Percentiles rank a stretch among this genome's conserved stretches.
Conservation (phyloP, 2,797 vertebrate species). For the Amniataba percoides region DNA sequence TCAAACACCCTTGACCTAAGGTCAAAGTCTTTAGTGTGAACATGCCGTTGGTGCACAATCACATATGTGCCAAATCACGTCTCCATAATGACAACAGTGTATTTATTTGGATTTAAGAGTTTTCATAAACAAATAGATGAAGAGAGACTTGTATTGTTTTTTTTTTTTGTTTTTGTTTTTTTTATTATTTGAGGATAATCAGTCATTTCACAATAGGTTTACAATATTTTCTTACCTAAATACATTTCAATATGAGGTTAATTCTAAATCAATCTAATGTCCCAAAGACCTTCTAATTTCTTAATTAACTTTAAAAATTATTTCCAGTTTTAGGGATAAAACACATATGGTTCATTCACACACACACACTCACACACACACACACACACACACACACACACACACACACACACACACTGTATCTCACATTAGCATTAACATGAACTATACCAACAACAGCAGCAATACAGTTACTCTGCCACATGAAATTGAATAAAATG, state of each 20-base stretch:
- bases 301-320: slow-evolving; percentile 4
- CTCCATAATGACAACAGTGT: slow-evolving; percentile 8
- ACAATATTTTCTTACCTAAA: slow-evolving; percentile 4
- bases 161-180: background rate
- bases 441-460: slow-evolving; percentile 32
- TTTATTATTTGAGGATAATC: slow-evolving; percentile 16
- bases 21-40: slow-evolving; percentile 92
- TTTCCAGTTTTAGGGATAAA: slow-evolving; percentile 11
- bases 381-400: slow-evolving; percentile 13
- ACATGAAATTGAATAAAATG: slow-evolving; percentile 43
- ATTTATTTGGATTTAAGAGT: slow-evolving; percentile 44
- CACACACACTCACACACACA: too few species aligned
- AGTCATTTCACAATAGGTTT: background rate
- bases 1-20: slow-evolving; percentile 94
- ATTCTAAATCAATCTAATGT: background rate
- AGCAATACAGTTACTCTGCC: slow-evolving; percentile 18
- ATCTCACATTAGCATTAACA: slow-evolving; percentile 14
- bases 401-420: slow-evolving; percentile 17
- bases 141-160: background rate
- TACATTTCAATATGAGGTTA: background rate
- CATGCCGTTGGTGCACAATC: slow-evolving; percentile 81
- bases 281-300: slow-evolving; percentile 5
- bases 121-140: slow-evolving; percentile 8
- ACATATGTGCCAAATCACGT: slow-evolving; percentile 34
- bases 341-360: too few species aligned